A percentile compares a stretch with the other conserved stretches of the same genome.
These are phyloP conservation scores for Dromiciops gliroides DNA, from an alignment of 2,113 vertebrate species.

Conservation along the genomic window DNA sequence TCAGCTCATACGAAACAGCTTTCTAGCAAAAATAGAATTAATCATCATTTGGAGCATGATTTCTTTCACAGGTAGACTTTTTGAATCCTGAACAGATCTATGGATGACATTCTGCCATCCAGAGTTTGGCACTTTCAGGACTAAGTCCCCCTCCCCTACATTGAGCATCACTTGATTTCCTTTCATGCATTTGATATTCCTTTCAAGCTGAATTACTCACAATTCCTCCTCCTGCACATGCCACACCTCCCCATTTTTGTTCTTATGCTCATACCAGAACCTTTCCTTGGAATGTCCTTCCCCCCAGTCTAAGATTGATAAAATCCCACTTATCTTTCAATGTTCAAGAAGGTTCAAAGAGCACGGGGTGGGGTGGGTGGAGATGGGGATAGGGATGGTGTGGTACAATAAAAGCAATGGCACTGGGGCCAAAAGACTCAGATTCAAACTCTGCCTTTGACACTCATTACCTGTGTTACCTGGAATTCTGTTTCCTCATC, in stretches of 20 bases:
- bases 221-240: not conserved
- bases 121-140: not conserved
- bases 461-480: not conserved
- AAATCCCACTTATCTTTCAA: not conserved
- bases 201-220: not conserved
- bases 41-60: conserved; percentile 5
- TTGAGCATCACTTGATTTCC: not conserved
- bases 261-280: not conserved
- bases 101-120: not conserved
- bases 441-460: not conserved
- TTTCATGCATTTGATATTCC: not conserved
- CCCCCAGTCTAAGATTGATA: not conserved
- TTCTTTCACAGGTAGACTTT: not conserved
- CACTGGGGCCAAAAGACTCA: not conserved
- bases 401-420: not conserved
- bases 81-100: not conserved
- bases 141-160: not conserved
- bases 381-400: no score
- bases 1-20: conserved; percentile 82
- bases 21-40: conserved; percentile 78
- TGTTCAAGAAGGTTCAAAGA: not conserved
- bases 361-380: not conserved
- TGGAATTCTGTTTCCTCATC: not conserved
- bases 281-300: not conserved
- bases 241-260: not conserved